These are phyloP conservation scores for Euplexia lucipara DNA, from an alignment of 2,888 invertebrate species.

Conservation along the genomic window DNA sequence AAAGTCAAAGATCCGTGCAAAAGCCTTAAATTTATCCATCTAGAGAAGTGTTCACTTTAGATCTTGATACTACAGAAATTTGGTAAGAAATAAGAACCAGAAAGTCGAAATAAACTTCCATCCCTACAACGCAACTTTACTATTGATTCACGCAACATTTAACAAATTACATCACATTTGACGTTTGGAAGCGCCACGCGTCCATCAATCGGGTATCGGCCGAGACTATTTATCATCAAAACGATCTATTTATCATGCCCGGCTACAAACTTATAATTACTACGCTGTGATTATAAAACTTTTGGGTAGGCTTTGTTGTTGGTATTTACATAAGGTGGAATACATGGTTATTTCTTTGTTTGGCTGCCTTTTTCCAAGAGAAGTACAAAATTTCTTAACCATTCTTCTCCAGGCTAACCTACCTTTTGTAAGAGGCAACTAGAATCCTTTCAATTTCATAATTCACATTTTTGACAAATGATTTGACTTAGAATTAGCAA, in stretches of 20 bases:
- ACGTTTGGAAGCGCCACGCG: slow-evolving; percentile 35
- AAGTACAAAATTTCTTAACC: no score
- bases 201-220: slow-evolving; percentile 39
- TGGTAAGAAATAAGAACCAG: not conserved
- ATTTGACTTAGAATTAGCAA: no score
- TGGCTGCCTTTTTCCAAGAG: no score
- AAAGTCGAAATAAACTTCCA: not conserved
- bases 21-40: no score
- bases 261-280: slow-evolving; percentile 61
- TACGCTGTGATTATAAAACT: slow-evolving; percentile 55
- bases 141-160: slow-evolving; percentile 53
- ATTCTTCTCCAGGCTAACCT: no score
- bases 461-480: no score
- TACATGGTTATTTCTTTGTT: not conserved
- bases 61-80: no score
- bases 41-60: no score
- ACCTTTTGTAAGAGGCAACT: no score
- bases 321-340: slow-evolving; percentile 17
- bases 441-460: no score
- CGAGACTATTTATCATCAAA: slow-evolving; percentile 55
- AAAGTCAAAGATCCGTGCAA: no score
- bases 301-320: slow-evolving; percentile 46
- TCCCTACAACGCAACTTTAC: slow-evolving; percentile 11
- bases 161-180: slow-evolving; percentile 50
- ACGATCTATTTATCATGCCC: slow-evolving; percentile 53